These are phyloP conservation scores for Pampusana beccarii DNA, from an alignment of 2,113 vertebrate genomes.

Conservation along the genomic window DNA sequence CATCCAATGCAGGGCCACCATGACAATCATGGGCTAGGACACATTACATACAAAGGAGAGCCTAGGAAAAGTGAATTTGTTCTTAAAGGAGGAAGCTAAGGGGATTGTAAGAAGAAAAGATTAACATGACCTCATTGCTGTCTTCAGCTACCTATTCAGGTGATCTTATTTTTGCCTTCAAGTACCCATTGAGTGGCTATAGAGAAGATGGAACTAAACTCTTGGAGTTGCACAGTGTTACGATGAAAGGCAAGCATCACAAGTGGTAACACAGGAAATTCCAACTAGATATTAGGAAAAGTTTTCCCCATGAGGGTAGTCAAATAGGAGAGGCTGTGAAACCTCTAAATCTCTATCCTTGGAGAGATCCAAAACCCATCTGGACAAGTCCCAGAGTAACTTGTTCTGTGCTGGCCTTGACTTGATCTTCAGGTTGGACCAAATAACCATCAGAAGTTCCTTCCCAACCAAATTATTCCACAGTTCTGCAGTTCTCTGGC, in stretches of 20 bases:
- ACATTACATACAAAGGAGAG: not conserved
- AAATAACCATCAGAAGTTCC: rapidly evolving
- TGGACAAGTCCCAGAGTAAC: not conserved
- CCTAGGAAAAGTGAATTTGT: not conserved
- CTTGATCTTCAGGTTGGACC: not conserved
- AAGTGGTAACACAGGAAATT: not conserved
- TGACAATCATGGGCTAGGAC: not conserved
- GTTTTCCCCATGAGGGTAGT: not conserved
- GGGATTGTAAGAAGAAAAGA: not conserved
- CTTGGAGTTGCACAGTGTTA: not conserved
- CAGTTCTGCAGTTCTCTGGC: not conserved
- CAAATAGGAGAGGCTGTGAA: not conserved
- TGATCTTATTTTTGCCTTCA: not conserved
- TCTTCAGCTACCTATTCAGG: not conserved
- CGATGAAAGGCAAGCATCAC: not conserved
- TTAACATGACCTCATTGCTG: not conserved
- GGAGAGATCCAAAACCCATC: not conserved
- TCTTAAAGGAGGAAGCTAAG: not conserved
- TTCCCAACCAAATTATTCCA: not conserved
- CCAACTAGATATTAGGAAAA: not conserved
- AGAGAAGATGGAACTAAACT: not conserved
- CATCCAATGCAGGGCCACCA: not conserved
- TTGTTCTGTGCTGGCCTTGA: not conserved
- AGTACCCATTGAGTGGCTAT: not conserved
- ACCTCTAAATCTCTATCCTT: not conserved